phyloP scores from a whole-genome alignment of 2,888 invertebrate genomes.

The Ectemnius lituratus region DNA sequence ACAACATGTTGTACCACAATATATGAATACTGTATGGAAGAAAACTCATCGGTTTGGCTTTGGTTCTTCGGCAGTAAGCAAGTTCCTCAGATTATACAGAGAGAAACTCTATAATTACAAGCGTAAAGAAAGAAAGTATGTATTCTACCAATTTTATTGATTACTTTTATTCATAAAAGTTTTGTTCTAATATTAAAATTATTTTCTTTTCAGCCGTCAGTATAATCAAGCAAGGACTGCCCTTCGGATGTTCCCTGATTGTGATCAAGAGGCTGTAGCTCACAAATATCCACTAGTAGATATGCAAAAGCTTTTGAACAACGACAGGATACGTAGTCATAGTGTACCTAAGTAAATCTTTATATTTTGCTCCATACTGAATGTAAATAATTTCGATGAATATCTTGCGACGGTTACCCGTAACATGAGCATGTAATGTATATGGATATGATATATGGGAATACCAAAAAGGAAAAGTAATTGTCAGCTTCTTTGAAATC shows the following conservation, averaged over 20 bases:
- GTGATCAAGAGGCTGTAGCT: slow-evolving; percentile 85
- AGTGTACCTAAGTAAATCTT: slow-evolving; percentile 76
- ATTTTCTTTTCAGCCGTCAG: slow-evolving; percentile 68
- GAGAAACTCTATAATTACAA: slow-evolving; percentile 83
- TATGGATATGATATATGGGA: neutral
- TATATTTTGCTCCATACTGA: neutral
- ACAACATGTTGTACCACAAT: slow-evolving; percentile 84
- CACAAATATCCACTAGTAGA: slow-evolving; percentile 88
- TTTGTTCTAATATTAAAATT: slow-evolving; percentile 18
- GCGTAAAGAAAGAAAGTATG: slow-evolving; percentile 81
- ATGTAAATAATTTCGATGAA: neutral
- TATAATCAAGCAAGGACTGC: slow-evolving; percentile 65
- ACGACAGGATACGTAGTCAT: slow-evolving; percentile 83
- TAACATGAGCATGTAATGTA: neutral
- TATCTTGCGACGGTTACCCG: neutral
- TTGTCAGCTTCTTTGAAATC: no score
- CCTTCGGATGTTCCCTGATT: slow-evolving; percentile 87
- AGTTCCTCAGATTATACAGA: slow-evolving; percentile 82
- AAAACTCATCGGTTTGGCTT: slow-evolving; percentile 80
- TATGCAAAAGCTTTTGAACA: slow-evolving; percentile 82
- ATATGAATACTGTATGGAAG: slow-evolving; percentile 84
- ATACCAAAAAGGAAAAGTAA: no score
- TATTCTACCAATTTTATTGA: neutral
- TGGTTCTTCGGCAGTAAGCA: slow-evolving; percentile 82
- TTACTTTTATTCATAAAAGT: neutral